Percentiles rank a stretch among this genome's conserved stretches.
Evolutionary conservation across 2,888 invertebrate genomes (phyloP).

Genomic region (Trachelus troglodyta): DNA sequence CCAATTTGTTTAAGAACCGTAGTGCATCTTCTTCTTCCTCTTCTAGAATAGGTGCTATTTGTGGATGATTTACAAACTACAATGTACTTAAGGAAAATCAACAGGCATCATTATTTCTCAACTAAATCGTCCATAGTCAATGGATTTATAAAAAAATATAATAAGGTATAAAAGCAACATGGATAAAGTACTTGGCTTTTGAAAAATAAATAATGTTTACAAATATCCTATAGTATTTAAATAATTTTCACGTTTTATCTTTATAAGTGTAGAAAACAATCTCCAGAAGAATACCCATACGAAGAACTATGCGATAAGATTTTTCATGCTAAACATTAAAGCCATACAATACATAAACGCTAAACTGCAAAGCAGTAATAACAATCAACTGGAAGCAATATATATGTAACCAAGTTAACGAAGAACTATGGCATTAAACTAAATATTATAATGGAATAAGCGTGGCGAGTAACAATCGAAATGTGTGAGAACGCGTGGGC

Average conservation of each 20-base stretch:
- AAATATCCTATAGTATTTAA: not conserved
- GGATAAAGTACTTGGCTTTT: not conserved
- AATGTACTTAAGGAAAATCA: slow-evolving; percentile 50
- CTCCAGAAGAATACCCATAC: not conserved
- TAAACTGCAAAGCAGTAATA: not conserved
- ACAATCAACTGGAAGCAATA: not conserved
- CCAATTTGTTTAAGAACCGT: slow-evolving; percentile 77
- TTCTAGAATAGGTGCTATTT: slow-evolving; percentile 82
- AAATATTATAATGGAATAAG: not conserved
- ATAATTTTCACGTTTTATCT: not conserved
- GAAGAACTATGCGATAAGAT: not conserved
- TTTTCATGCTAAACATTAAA: not conserved
- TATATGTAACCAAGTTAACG: not conserved
- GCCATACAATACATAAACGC: not conserved
- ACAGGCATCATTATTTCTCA: slow-evolving; percentile 18
- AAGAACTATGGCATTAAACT: not conserved
- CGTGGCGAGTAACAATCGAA: not conserved
- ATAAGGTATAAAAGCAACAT: slow-evolving; percentile 29
- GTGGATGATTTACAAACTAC: slow-evolving; percentile 87
- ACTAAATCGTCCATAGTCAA: slow-evolving; percentile 38
- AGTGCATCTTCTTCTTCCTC: slow-evolving; percentile 87
- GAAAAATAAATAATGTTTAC: not conserved
- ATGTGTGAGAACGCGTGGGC: not conserved
- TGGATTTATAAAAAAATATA: slow-evolving; percentile 13
- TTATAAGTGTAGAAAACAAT: not conserved